Evolutionary conservation across 2,797 vertebrate species (phyloP).

Genomic region (Acipenser oxyrinchus): DNA sequence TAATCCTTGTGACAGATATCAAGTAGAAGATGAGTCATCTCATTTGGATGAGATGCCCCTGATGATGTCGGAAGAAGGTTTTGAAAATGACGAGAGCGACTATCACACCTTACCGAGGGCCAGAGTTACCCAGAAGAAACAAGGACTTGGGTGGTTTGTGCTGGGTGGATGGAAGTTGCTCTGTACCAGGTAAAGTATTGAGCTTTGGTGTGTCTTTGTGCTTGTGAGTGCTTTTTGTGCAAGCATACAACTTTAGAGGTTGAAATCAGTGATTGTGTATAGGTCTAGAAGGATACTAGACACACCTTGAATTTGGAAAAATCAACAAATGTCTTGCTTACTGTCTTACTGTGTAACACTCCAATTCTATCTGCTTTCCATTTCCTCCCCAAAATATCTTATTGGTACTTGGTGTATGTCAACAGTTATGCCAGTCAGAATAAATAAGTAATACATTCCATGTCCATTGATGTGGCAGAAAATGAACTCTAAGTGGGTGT

Average conservation of each 20-base stretch:
- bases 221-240: constrained; percentile 4
- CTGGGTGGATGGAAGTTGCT: constrained; percentile 85
- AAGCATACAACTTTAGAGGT: background rate
- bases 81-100: constrained; percentile 92
- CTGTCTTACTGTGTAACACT: no score
- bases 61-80: constrained; percentile 98
- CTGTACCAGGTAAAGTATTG: constrained; percentile 71
- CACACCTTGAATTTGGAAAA: no score
- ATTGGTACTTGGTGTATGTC: no score
- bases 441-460: no score
- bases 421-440: no score
- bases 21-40: constrained; percentile 82
- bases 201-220: background rate
- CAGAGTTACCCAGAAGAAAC: constrained; percentile 58
- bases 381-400: no score
- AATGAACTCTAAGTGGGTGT: no score
- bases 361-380: no score
- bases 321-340: no score
- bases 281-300: no score
- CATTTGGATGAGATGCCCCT: constrained; percentile 95
- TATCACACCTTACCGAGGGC: constrained; percentile 91
- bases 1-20: constrained; percentile 64
- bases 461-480: no score
- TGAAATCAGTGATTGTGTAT: background rate
- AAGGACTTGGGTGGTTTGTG: constrained; percentile 81